Base-by-base conservation (phyloP, 2,888 invertebrate genomes). In the Myopa tessellatipennis region DNA sequence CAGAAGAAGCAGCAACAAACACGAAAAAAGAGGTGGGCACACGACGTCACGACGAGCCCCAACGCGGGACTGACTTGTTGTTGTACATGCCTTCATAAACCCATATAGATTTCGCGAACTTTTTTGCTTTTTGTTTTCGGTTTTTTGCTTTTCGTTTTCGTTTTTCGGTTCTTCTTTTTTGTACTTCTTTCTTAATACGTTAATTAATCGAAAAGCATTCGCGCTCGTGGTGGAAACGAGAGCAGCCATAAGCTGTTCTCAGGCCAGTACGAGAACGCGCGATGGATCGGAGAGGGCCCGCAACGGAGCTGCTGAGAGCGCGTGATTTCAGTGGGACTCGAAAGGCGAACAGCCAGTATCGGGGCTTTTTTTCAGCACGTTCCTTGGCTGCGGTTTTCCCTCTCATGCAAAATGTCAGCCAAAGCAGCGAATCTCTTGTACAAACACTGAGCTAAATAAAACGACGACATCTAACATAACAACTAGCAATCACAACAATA, bases 71-170 rank as follows among this genome's bases (percentile, higher is more conserved):
- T 52, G 52, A 50, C 26, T 75, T 68, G 60, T 69, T 75, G 60
- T 75, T 65, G 67, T 65, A 67, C 16, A 58, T 72, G 40, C 45
- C 63, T 65, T 45, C 65, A 55, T 67, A 34, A 67, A 45, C 65
- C 45, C 45, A 69, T 50, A 68, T 72, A 73, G 50, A 58, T 55
- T 82, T 81, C 81, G 83, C 84, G 84, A 26, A 26, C 26, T 26
- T 26, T 26, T 26, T 26, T 26, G 83, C 86, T 85, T 85, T 86
- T 84, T 85, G 16, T 38, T 38, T 85, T 82, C 80, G 81, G 80
- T 71, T 80, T 81, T 82, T 85, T 86, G 83, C 83, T 84, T 84
- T 83, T 83, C 83, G 60, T 58, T 58, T 71, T 63, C 40, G 26
- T 50, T 36, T 58, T 69, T 73, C 8, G 61, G 10, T 60, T 34